Evolutionary conservation across 2,888 invertebrate genomes (phyloP).

Genomic region (Hypercompe scribonia): DNA sequence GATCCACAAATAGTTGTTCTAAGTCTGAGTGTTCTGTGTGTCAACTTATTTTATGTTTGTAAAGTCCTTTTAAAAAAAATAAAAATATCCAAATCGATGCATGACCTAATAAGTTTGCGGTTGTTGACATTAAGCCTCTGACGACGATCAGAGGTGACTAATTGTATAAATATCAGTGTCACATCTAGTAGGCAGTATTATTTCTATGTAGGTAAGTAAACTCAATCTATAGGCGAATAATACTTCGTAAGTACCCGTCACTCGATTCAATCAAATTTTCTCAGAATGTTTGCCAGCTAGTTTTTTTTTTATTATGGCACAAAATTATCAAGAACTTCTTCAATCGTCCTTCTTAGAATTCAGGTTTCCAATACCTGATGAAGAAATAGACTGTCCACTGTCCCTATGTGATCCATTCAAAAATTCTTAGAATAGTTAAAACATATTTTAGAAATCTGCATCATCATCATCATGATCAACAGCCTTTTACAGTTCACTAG

Average conservation of each 20-base stretch:
- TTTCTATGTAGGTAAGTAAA: background rate
- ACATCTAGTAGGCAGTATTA: background rate
- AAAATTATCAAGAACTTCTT: background rate
- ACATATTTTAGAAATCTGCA: background rate
- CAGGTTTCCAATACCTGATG: background rate
- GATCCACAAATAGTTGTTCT: no score
- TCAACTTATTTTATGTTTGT: no score
- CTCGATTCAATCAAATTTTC: background rate
- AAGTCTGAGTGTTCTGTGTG: no score
- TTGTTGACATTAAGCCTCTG: background rate
- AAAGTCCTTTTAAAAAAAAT: no score
- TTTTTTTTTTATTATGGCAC: background rate
- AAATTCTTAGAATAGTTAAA: background rate
- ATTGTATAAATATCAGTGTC: background rate
- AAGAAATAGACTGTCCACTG: background rate
- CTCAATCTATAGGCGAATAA: conserved; percentile 2
- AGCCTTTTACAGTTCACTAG: no score
- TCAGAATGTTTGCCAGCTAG: background rate
- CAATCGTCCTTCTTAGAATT: background rate
- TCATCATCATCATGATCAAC: no score
- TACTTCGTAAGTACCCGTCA: background rate
- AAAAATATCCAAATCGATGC: no score
- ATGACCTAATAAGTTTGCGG: background rate
- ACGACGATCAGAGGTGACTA: no score
- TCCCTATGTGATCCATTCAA: background rate